Base-by-base conservation (phyloP, 2,797 vertebrate species). In the Rallus crepitans region DNA sequence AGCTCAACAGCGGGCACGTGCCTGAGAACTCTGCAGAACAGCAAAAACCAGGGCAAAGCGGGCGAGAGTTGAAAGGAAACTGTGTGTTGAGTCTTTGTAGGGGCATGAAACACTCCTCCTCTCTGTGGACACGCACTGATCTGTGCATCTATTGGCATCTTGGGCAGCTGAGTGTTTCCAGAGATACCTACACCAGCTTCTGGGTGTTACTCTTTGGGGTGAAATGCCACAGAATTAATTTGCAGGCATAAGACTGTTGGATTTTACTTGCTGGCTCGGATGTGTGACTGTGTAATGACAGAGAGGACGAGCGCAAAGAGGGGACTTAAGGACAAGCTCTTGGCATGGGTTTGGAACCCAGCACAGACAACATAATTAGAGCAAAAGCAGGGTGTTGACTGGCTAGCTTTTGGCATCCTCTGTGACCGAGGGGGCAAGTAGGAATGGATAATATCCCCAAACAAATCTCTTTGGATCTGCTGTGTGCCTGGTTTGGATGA, bases 321-420 rank as follows among this genome's bases (percentile, higher is more conserved):
- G 92, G 79, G 85, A 94, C 93, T 81, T 95, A 70, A 91, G 91
- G 96, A 96, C 96, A 96, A 82, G 75, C 77, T 89, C 78, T 82
- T 95, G 95, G 95, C 88, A 89, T 64, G 73, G 48, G 37, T 71
- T 87, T 88, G 93, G 45, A 90, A 83, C 70, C 92, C 94, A 82
- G 92, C 71, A 90, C 71, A 95, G 92, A 92, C 93, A 96, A 93
- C 48, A 48, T 85, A 94, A 94, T 94, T 92, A 94, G 8, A 94
- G 87, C 86, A 95, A 94, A 91, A 94, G 64, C 80, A 94, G 85
- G 81, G 92, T 93, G 86, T 93, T 11, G 8, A 86, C 83, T 84
- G 73, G 92, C 82, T 89, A 25, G 78, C 31, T 80, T 87, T 56
- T 89, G 87, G 93, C 89, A 95, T 68, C 78, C 57, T 95, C 75